Conservation (phyloP, 1,140 invertebrate genomes). For the Zaprionus inermis region DNA sequence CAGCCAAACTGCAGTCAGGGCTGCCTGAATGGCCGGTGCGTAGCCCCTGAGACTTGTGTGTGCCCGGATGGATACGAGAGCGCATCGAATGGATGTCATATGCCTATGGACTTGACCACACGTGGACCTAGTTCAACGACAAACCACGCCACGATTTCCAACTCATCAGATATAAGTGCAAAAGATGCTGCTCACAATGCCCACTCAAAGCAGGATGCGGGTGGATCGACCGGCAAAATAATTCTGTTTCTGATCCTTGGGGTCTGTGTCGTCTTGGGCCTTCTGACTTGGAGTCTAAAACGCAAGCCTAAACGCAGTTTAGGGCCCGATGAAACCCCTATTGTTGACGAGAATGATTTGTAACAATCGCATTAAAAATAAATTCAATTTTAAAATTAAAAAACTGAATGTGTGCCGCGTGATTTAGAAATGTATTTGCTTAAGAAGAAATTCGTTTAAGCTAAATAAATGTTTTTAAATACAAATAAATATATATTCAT, state of each 20-base stretch:
- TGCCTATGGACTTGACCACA: neutral
- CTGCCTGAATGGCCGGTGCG: constrained; percentile 86
- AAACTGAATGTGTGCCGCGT: too few species aligned
- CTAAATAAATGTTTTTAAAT: neutral
- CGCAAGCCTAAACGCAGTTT: neutral
- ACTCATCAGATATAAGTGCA: neutral
- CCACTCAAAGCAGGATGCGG: neutral
- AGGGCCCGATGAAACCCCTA: neutral
- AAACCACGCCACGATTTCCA: neutral
- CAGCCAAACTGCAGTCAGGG: constrained; percentile 85
- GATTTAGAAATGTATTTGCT: too few species aligned
- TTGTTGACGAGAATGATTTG: neutral
- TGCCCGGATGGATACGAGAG: constrained; percentile 65
- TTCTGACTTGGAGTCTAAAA: neutral
- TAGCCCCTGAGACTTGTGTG: constrained; percentile 84
- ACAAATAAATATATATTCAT: too few species aligned
- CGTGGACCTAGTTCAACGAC: neutral
- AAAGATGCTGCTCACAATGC: neutral
- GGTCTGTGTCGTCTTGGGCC: neutral
- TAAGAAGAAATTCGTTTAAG: neutral
- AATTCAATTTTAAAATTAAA: too few species aligned
- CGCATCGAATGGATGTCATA: constrained; percentile 15
- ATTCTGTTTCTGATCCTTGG: neutral
- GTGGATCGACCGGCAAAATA: too few species aligned
- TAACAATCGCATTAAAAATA: neutral